Percentiles rank a stretch among this genome's conserved stretches.
These are phyloP conservation scores for Micropterix aruncella DNA, from an alignment of 2,888 invertebrate species.

Conservation along the genomic window DNA sequence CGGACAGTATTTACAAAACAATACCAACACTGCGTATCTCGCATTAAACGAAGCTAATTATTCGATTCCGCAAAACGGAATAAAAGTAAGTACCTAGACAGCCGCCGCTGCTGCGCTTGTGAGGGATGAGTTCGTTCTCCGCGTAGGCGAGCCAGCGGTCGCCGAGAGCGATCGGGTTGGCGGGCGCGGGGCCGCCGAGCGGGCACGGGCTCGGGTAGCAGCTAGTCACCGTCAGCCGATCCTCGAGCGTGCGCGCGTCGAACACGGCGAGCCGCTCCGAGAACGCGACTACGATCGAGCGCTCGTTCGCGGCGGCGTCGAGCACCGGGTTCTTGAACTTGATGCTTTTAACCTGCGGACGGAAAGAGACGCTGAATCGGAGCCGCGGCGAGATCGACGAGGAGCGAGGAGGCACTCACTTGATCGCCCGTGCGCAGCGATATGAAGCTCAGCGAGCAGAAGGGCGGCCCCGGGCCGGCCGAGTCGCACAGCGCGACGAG, in stretches of 20 bases:
- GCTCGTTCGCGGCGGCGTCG: slow-evolving; percentile 79
- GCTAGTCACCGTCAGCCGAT: slow-evolving; percentile 74
- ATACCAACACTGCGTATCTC: too few species aligned
- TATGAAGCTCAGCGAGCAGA: slow-evolving; percentile 70
- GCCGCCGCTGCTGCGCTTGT: slow-evolving; percentile 69
- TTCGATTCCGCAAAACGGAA: neutral
- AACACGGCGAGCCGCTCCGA: slow-evolving; percentile 83
- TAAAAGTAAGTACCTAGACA: slow-evolving; percentile 44
- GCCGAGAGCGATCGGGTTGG: slow-evolving; percentile 78
- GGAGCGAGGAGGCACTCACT: slow-evolving; percentile 26
- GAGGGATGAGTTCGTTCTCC: slow-evolving; percentile 68
- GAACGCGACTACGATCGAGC: slow-evolving; percentile 79
- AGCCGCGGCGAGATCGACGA: neutral
- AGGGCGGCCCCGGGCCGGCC: slow-evolving; percentile 60
- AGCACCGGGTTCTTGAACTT: slow-evolving; percentile 85
- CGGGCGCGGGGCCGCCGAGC: slow-evolving; percentile 26
- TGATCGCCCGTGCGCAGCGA: slow-evolving; percentile 74
- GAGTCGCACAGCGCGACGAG: slow-evolving; percentile 85
- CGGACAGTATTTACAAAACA: too few species aligned
- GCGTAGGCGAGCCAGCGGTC: slow-evolving; percentile 76
- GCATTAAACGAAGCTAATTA: too few species aligned
- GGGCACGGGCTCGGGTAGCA: slow-evolving; percentile 82
- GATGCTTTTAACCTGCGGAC: slow-evolving; percentile 61
- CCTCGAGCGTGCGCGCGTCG: slow-evolving; percentile 78
- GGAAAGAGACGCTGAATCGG: neutral